Evolutionary conservation across 2,113 vertebrate species (phyloP).

Genomic region (Choloepus hoffmanni): DNA sequence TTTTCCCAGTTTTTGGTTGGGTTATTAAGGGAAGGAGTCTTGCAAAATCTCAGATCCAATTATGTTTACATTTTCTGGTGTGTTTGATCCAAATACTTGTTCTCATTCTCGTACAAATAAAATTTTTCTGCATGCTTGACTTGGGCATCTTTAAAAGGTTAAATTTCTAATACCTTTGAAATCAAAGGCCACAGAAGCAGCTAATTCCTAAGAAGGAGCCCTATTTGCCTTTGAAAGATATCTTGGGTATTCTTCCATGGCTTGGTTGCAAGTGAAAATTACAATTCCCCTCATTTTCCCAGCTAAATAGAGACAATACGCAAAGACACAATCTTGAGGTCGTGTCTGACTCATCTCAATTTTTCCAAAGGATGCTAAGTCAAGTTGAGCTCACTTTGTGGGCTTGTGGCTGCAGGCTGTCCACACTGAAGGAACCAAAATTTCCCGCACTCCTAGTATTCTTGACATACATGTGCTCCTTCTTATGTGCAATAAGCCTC

Average conservation of each 20-base stretch:
- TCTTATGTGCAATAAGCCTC: neutral
- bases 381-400: neutral
- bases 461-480: no score
- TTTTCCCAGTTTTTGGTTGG: neutral
- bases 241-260: neutral
- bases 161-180: neutral
- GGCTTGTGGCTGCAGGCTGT: neutral
- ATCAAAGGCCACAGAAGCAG: neutral
- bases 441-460: neutral
- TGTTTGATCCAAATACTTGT: slow-evolving; percentile 58
- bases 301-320: neutral
- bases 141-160: neutral
- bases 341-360: neutral
- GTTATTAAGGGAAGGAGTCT: neutral
- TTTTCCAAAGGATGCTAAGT: neutral
- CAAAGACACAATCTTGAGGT: neutral
- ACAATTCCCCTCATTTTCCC: neutral
- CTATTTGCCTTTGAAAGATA: neutral
- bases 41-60: slow-evolving; percentile 33
- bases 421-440: neutral
- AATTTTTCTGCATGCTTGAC: neutral
- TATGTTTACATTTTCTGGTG: slow-evolving; percentile 23
- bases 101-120: slow-evolving; percentile 15
- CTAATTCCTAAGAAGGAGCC: neutral
- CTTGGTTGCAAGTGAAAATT: neutral